A percentile compares a stretch with the other conserved stretches of the same genome.
Evolutionary conservation across 2,797 vertebrate species (phyloP).

Genomic region (Myotis findleyi): DNA sequence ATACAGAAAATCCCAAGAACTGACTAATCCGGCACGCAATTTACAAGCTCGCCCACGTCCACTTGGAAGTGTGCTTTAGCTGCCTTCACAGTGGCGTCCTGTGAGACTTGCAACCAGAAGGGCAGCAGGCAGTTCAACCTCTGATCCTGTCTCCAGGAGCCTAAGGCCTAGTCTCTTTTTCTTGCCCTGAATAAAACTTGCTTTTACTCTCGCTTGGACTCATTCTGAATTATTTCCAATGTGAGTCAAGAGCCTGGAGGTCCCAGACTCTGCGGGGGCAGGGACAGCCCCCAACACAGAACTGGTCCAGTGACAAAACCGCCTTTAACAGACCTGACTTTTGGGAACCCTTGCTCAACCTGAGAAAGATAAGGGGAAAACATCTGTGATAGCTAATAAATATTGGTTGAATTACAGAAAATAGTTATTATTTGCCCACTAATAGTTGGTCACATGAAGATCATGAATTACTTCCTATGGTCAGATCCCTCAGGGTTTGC

Average conservation of each 20-base stretch:
- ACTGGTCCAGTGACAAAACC: background rate
- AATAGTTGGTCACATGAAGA: background rate
- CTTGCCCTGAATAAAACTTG: background rate
- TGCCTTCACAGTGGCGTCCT: background rate
- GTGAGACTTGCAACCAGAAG: background rate
- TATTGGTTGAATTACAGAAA: conserved; percentile 1
- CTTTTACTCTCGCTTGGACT: background rate
- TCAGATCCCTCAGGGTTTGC: background rate
- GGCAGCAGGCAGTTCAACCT: background rate
- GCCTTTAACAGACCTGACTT: background rate
- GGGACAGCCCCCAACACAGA: background rate
- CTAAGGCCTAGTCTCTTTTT: background rate
- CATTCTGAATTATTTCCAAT: background rate
- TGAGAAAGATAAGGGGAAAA: conserved; percentile 24
- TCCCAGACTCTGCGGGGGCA: background rate
- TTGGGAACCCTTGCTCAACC: background rate
- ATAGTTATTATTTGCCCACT: background rate
- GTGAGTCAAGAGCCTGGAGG: background rate
- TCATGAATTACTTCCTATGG: background rate
- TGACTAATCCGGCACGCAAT: background rate
- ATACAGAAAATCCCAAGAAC: background rate
- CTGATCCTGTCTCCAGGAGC: background rate
- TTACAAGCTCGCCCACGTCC: too few species aligned
- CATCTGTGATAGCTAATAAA: background rate
- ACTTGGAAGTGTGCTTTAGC: background rate